Conservation (phyloP, 2,113 vertebrate species). For the Notarius quadriscutis region DNA sequence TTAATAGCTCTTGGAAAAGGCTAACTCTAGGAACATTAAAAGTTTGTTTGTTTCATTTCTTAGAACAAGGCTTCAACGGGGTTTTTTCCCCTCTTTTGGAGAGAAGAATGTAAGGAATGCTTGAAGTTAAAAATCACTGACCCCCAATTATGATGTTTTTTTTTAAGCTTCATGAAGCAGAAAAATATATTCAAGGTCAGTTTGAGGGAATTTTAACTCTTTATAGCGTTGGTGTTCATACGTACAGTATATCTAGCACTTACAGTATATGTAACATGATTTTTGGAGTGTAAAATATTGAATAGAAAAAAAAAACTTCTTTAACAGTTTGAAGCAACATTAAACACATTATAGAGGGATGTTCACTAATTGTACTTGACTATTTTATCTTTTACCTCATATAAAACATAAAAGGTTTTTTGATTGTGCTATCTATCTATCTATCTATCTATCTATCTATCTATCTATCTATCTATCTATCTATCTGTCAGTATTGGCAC, state of each 20-base stretch:
- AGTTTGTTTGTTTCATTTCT: background rate
- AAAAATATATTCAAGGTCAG: constrained; percentile 64
- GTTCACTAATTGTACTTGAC: background rate
- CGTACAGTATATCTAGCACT: background rate
- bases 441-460: no score
- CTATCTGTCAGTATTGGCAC: background rate
- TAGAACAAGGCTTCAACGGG: background rate
- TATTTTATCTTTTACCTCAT: background rate
- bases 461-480: no score
- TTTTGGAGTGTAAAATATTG: background rate
- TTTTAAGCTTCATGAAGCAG: constrained; percentile 58
- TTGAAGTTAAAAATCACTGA: background rate
- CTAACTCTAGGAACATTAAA: background rate
- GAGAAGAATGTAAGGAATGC: background rate
- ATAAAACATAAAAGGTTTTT: background rate
- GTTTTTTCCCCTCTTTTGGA: background rate
- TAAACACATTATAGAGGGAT: background rate
- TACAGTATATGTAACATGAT: background rate
- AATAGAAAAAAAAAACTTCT: background rate
- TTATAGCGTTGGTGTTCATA: background rate
- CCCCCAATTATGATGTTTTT: constrained; percentile 29
- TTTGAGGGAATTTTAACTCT: constrained; percentile 49
- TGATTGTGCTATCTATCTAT: no score
- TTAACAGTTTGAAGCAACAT: background rate
- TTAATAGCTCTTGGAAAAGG: background rate